Percentiles rank a stretch among this genome's conserved stretches.
Evolutionary conservation across 2,113 vertebrate species (phyloP).

Genomic region (Galeopterus variegatus): DNA sequence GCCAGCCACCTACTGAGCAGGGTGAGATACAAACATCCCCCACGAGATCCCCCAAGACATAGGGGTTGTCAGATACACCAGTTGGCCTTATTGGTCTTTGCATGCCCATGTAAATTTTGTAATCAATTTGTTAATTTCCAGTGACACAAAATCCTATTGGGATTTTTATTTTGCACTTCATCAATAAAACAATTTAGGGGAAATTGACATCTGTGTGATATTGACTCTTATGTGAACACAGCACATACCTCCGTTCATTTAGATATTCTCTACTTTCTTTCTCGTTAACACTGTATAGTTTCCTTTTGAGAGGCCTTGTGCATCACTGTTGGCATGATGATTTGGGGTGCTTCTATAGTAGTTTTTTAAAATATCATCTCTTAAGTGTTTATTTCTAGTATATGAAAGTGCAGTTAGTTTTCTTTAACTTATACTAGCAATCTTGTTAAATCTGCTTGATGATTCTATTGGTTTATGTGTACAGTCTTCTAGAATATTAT

Average conservation of each 20-base stretch:
- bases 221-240: too few species aligned
- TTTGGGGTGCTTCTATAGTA: not conserved
- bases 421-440: too few species aligned
- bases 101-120: not conserved
- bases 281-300: not conserved
- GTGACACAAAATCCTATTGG: not conserved
- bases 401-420: not conserved
- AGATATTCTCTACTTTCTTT: too few species aligned
- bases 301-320: not conserved
- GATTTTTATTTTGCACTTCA: not conserved
- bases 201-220: too few species aligned
- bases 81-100: accelerated
- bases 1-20: not conserved
- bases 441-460: not conserved
- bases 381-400: not conserved
- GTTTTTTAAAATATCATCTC: not conserved
- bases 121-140: not conserved
- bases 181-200: too few species aligned
- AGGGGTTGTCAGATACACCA: not conserved
- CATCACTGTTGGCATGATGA: not conserved
- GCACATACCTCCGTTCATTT: too few species aligned
- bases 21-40: not conserved
- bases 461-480: too few species aligned
- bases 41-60: not conserved
- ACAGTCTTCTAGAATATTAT: not conserved